These are phyloP conservation scores for Cephalophus harveyi DNA, from an alignment of 2,113 vertebrate species.

Conservation along the genomic window DNA sequence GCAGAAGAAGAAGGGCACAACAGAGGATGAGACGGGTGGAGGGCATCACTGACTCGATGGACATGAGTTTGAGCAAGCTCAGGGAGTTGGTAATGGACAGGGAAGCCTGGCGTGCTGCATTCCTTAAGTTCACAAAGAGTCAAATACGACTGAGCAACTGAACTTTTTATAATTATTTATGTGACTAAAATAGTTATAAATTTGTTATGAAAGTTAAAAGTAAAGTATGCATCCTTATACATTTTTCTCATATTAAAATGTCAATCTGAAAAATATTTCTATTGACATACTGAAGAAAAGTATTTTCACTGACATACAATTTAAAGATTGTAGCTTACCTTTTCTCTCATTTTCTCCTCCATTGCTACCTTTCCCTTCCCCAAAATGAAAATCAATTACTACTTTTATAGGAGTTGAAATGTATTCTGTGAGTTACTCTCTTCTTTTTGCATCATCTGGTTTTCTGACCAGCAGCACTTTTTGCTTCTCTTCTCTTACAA, in stretches of 20 bases:
- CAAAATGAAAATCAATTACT: neutral
- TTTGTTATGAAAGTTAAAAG: neutral
- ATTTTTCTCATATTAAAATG: constrained; percentile 26
- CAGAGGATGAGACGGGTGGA: neutral
- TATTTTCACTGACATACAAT: neutral
- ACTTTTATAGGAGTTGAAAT: neutral
- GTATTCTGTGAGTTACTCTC: neutral
- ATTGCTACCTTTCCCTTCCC: neutral
- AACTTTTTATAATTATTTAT: neutral
- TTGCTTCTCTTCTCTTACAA: neutral
- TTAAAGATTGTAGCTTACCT: neutral
- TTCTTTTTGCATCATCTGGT: neutral
- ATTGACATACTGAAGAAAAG: neutral
- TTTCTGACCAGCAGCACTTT: neutral
- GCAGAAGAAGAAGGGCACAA: neutral
- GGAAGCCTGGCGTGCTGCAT: neutral
- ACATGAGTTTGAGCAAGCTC: neutral
- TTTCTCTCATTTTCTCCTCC: neutral
- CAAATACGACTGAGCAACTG: accelerated
- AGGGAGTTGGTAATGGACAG: neutral
- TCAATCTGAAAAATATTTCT: neutral
- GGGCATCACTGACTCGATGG: neutral
- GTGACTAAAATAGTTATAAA: neutral
- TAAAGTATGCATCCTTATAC: neutral
- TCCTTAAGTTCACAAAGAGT: neutral